A percentile compares a stretch with the other conserved stretches of the same genome.
Evolutionary conservation across 2,113 vertebrate genomes (phyloP).

Genomic region (Gymnarchus niloticus): DNA sequence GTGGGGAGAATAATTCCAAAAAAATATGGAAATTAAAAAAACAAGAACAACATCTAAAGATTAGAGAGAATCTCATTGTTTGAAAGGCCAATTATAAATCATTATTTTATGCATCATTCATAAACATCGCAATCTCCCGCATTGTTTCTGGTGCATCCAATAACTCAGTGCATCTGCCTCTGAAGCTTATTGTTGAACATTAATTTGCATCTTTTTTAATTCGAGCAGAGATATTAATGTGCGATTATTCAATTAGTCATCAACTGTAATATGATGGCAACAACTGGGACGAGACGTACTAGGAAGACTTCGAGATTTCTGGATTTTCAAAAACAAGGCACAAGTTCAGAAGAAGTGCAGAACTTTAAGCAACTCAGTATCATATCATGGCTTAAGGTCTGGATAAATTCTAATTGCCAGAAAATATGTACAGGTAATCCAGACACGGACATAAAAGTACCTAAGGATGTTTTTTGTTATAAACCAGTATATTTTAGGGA

Average conservation of each 20-base stretch:
- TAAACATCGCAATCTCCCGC: background rate
- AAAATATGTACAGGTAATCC: background rate
- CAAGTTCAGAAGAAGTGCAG: background rate
- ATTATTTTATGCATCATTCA: background rate
- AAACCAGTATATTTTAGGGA: background rate
- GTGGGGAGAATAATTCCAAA: background rate
- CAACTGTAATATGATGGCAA: conserved; percentile 28
- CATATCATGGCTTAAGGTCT: background rate
- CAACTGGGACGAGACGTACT: conserved; percentile 26
- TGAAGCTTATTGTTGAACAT: conserved; percentile 26
- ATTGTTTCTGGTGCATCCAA: conserved; percentile 14
- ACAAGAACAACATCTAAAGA: background rate
- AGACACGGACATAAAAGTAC: background rate
- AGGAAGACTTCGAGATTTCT: no score
- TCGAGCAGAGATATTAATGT: background rate
- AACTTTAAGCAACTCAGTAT: background rate
- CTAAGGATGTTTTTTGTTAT: background rate
- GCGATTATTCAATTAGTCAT: conserved; percentile 32
- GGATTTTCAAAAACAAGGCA: no score
- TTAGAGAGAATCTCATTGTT: background rate
- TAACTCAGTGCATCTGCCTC: conserved; percentile 30
- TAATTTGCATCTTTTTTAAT: conserved; percentile 35
- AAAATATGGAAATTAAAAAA: background rate
- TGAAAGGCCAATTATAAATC: background rate
- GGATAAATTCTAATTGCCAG: background rate